Evolutionary conservation across 2,888 invertebrate species (phyloP).

Genomic region (Eledone cirrhosa): DNA sequence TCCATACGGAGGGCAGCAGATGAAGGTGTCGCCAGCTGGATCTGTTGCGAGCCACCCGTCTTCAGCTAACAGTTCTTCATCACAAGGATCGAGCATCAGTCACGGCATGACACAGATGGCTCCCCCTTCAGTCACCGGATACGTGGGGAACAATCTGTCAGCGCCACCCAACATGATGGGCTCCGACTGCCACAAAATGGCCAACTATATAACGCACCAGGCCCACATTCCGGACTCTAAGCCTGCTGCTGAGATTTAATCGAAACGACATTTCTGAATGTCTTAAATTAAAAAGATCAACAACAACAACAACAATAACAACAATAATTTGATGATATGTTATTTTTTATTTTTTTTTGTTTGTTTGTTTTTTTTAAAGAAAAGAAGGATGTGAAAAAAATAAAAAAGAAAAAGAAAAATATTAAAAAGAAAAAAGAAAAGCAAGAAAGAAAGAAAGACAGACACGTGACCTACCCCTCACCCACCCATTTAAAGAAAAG

Average conservation of each 20-base stretch:
- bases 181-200: slow-evolving; percentile 53
- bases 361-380: too few relatives aligned
- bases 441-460: too few relatives aligned
- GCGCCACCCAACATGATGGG: slow-evolving; percentile 21
- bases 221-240: slow-evolving; percentile 56
- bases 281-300: not conserved
- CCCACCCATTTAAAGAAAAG: too few relatives aligned
- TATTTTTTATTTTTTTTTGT: too few relatives aligned
- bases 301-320: too few relatives aligned
- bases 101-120: not conserved
- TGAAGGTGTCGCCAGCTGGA: slow-evolving; percentile 59
- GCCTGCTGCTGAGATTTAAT: slow-evolving; percentile 41
- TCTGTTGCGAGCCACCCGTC: slow-evolving; percentile 61
- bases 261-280: not conserved
- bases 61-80: slow-evolving; percentile 49
- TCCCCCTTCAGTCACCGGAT: slow-evolving; percentile 18
- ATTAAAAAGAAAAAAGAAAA: too few relatives aligned
- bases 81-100: slow-evolving; percentile 31
- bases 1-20: not conserved
- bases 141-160: slow-evolving; percentile 21
- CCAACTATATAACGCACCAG: slow-evolving; percentile 50
- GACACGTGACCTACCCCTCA: too few relatives aligned
- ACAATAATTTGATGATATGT: too few relatives aligned
- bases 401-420: too few relatives aligned
- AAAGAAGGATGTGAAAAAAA: too few relatives aligned